These are phyloP conservation scores for Elymnias hypermnestra DNA, from an alignment of 1,140 invertebrate genomes.

Conservation along the genomic window DNA sequence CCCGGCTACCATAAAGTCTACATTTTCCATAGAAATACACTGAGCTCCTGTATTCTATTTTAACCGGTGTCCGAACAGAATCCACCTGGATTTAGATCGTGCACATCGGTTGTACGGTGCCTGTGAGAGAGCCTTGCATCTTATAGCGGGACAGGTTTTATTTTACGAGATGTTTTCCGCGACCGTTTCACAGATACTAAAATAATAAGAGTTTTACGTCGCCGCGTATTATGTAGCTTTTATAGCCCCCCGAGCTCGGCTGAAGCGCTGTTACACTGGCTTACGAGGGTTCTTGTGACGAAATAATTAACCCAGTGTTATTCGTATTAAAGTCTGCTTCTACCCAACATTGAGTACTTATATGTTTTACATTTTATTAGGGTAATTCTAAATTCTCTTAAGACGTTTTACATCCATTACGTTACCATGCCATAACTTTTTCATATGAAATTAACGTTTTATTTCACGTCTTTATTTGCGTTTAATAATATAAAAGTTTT, in stretches of 20 bases:
- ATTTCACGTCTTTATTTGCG: no score
- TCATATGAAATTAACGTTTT: no score
- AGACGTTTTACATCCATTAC: constrained; percentile 11
- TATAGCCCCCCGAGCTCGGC: constrained; percentile 59
- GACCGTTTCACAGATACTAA: constrained; percentile 72
- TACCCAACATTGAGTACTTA: constrained; percentile 36
- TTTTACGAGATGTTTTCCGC: constrained; percentile 72
- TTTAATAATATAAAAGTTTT: no score
- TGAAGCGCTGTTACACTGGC: constrained; percentile 64
- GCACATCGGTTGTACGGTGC: constrained; percentile 44
- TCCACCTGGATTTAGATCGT: constrained; percentile 64
- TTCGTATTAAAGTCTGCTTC: constrained; percentile 59
- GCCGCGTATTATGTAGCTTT: constrained; percentile 71
- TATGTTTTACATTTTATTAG: constrained; percentile 40
- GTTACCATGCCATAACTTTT: constrained; percentile 12
- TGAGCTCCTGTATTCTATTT: constrained; percentile 56
- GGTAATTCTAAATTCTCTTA: constrained; percentile 20
- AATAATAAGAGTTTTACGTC: constrained; percentile 74
- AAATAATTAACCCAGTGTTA: constrained; percentile 71
- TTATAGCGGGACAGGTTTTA: constrained; percentile 62
- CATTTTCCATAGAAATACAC: constrained; percentile 73
- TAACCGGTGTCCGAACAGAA: constrained; percentile 65
- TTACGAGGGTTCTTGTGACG: constrained; percentile 68
- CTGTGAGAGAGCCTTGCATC: constrained; percentile 46
- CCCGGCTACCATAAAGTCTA: constrained; percentile 71